Evolutionary conservation across 1,140 invertebrate genomes (phyloP), one percentile per base, ranked within the genome.

Genomic region (Rhopalosiphum padi): DNA sequence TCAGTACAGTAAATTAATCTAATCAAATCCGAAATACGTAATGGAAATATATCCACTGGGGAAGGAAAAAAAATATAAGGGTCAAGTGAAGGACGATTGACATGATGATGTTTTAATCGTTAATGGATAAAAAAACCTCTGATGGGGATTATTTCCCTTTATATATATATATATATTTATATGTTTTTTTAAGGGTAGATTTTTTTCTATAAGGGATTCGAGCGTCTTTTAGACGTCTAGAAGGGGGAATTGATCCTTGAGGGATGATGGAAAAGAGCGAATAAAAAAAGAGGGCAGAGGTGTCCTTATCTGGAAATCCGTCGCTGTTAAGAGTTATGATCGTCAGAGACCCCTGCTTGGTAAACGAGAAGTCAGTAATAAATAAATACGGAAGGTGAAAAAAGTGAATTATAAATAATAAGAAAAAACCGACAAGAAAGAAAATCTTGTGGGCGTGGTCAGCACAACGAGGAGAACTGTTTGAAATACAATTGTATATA

Each of bases 71-170:
- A 82, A 85, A 92, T 30, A 91, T 86, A 93, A 86, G 82, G 91
- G 91, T 92, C 91, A 85, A 86, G 68, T 51, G 46, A 93, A 85
- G 48, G 91, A 93, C 91, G 91, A 93, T 93, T 93, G 91, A 93
- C 91, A 93, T 93, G 91, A 93, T 93, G 91, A 85, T 93, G 77
- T 93, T 93, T 93, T 93, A 93, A 93, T 93, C 91, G 91, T 93
- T 93, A 93, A 93, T 93, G 91, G 91, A 93, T 83, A 93, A 93
- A 85, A 83, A 92, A 85, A 93, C 77, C 91, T 93, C 77, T 93
- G 68, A 51, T 83, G 48, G 77, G 91, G 91, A 85, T 93, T 93
- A 93, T 93, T 92, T 93, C 35, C 35, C 25, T 86, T 46, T n/a
- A n/a, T n/a, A 91, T 77, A 51, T 85, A 85, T 93, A 85, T 86